A percentile compares a stretch with the other conserved stretches of the same genome.
phyloP scores from a whole-genome alignment of 2,113 vertebrate species.

The Halcyon malimbica region DNA sequence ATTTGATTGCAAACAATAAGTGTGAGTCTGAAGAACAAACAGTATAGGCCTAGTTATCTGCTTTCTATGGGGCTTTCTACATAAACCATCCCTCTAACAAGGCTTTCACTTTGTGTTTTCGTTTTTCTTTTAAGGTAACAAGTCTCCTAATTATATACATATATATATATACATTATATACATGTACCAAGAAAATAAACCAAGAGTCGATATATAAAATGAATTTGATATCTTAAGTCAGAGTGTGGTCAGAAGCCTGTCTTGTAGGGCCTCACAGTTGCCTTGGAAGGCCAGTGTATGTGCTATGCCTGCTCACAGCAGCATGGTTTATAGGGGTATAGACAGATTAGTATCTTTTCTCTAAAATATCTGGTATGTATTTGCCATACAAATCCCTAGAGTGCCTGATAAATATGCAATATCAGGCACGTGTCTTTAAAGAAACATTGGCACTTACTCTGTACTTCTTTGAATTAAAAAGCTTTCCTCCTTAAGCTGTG shows the following conservation, averaged over 20 bases:
- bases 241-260: neutral
- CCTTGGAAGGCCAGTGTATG: neutral
- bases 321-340: neutral
- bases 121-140: neutral
- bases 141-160: neutral
- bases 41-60: neutral
- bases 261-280: neutral
- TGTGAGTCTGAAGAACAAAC: neutral
- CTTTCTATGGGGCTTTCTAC: neutral
- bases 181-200: neutral
- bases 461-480: neutral
- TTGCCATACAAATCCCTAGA: neutral
- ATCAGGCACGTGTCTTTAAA: neutral
- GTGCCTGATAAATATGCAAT: conserved; percentile 4
- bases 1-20: neutral
- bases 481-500: neutral
- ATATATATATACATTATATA: neutral
- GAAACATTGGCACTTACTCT: neutral
- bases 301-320: neutral
- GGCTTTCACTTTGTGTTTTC: neutral
- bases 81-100: neutral
- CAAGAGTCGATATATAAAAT: neutral
- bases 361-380: conserved; percentile 12
- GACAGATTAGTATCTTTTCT: neutral
- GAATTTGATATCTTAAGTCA: neutral